Conservation (phyloP, 2,113 vertebrate genomes). For the Coryphaenoides rupestris region DNA sequence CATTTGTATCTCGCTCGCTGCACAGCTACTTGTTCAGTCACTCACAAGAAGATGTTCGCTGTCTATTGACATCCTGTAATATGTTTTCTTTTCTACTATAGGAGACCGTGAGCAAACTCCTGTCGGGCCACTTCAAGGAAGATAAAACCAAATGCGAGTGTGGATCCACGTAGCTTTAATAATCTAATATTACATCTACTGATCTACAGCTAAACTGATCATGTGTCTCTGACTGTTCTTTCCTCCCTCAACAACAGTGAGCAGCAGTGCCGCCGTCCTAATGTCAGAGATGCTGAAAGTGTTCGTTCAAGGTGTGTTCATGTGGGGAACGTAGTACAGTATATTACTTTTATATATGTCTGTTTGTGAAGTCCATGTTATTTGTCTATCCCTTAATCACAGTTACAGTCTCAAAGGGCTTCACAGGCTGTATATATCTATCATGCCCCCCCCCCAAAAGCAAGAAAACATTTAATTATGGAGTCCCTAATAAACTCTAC, state of each 20-base stretch:
- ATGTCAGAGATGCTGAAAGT: constrained; percentile 71
- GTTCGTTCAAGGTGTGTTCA: constrained; percentile 70
- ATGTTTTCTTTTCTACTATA: constrained; percentile 24
- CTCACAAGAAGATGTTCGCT: no score
- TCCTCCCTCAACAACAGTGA: constrained; percentile 43
- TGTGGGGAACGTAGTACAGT: neutral
- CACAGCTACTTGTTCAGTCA: no score
- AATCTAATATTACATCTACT: neutral
- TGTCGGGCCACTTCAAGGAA: constrained; percentile 66
- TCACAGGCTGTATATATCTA: no score
- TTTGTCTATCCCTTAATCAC: no score
- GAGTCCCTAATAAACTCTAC: no score
- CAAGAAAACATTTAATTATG: no score
- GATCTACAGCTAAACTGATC: neutral
- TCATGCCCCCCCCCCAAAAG: no score
- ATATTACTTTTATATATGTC: no score
- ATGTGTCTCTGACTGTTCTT: neutral
- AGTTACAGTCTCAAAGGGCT: no score
- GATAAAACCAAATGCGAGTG: constrained; percentile 71
- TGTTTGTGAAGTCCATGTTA: neutral
- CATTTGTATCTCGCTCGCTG: no score
- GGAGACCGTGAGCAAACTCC: constrained; percentile 66
- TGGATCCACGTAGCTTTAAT: neutral
- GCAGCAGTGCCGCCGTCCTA: constrained; percentile 61
- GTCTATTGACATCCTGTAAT: neutral